Percentiles rank a stretch among this genome's conserved stretches.
phyloP scores from a whole-genome alignment of 2,797 vertebrate species.

The Pygocentrus nattereri region DNA sequence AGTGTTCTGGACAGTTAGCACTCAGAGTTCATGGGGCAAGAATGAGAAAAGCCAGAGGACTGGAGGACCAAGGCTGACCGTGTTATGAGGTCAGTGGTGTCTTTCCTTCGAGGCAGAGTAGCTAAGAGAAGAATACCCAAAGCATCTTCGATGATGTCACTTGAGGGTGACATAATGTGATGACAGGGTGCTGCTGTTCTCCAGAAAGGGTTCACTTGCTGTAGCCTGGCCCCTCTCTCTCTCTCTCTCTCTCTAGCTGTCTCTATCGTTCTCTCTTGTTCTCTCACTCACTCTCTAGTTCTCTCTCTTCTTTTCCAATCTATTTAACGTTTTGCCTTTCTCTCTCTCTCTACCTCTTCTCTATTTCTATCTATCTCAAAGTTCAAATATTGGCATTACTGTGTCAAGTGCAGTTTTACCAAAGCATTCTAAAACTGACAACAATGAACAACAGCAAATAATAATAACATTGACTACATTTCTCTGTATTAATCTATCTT shows the following conservation, averaged over 20 bases:
- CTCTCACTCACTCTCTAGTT: neutral
- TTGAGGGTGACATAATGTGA: conserved; percentile 24
- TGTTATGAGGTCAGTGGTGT: conserved; percentile 7
- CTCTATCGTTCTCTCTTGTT: neutral
- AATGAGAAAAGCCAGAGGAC: conserved; percentile 3
- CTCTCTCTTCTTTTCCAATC: conserved; percentile 13
- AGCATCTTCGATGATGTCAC: conserved; percentile 4
- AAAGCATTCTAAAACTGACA: too few species aligned
- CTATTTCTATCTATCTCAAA: neutral
- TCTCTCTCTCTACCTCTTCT: neutral
- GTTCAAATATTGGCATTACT: too few species aligned
- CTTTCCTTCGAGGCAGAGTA: neutral
- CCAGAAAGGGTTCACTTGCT: neutral
- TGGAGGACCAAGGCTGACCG: neutral
- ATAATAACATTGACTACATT: too few species aligned
- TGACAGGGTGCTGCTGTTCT: neutral
- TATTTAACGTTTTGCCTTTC: too few species aligned
- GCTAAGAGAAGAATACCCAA: neutral
- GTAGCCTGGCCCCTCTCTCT: neutral
- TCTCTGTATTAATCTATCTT: neutral
- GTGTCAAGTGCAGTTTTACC: too few species aligned
- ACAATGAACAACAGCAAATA: too few species aligned
- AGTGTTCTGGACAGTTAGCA: conserved; percentile 9
- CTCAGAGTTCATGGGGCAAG: conserved; percentile 10
- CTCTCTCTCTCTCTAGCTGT: neutral